phyloP scores from a whole-genome alignment of 2,888 invertebrate genomes.

The Xanthia togata region DNA sequence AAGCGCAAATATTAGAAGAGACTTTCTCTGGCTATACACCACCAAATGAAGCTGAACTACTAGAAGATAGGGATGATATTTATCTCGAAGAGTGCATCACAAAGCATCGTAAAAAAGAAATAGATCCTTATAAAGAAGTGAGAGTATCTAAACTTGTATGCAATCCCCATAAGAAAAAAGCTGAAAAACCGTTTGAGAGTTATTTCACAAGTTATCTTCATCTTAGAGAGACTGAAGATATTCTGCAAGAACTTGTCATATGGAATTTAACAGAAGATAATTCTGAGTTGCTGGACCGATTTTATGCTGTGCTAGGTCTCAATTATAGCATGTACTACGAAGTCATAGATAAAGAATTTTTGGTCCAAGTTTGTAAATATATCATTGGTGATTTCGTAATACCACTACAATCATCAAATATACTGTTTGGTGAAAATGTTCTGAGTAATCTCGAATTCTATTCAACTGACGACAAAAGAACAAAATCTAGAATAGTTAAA shows the following conservation, averaged over 20 bases:
- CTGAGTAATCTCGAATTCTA: slow-evolving; percentile 81
- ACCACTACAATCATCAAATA: slow-evolving; percentile 78
- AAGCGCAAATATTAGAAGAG: slow-evolving; percentile 91
- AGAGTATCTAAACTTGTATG: slow-evolving; percentile 88
- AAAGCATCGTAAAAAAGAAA: slow-evolving; percentile 81
- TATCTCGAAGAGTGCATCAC: slow-evolving; percentile 83
- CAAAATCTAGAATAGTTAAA: slow-evolving; percentile 82
- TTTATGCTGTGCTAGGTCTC: slow-evolving; percentile 90
- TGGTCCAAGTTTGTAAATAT: slow-evolving; percentile 88
- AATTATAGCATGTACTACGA: slow-evolving; percentile 91
- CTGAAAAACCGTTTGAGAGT: slow-evolving; percentile 84
- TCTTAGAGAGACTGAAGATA: slow-evolving; percentile 84
- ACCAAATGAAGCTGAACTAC: slow-evolving; percentile 80
- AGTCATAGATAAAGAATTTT: slow-evolving; percentile 87
- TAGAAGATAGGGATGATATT: slow-evolving; percentile 82
- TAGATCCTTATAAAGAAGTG: slow-evolving; percentile 79
- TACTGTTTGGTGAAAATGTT: slow-evolving; percentile 84
- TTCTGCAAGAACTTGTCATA: slow-evolving; percentile 82
- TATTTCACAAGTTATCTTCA: slow-evolving; percentile 91
- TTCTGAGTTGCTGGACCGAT: slow-evolving; percentile 89
- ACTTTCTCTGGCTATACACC: slow-evolving; percentile 89
- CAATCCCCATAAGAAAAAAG: slow-evolving; percentile 85
- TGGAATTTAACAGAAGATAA: slow-evolving; percentile 85
- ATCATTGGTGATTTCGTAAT: slow-evolving; percentile 84
- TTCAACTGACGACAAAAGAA: slow-evolving; percentile 79